These are phyloP conservation scores for Agrochola circellaris DNA, from an alignment of 2,888 invertebrate species.

Conservation along the genomic window DNA sequence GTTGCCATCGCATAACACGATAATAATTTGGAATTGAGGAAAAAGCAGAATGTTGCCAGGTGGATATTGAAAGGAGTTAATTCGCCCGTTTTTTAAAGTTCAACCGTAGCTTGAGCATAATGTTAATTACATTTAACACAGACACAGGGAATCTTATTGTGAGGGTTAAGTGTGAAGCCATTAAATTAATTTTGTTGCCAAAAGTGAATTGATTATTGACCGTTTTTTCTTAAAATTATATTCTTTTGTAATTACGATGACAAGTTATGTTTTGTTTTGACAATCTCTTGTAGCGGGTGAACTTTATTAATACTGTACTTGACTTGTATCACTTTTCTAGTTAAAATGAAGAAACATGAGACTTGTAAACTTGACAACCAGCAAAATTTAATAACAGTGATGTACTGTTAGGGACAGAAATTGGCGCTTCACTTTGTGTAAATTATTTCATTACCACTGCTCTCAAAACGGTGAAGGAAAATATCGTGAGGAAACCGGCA, in stretches of 20 bases:
- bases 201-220: constrained; percentile 50
- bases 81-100: constrained; percentile 52
- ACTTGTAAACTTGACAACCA: not conserved
- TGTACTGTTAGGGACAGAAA: too few relatives aligned
- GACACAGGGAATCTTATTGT: constrained; percentile 19
- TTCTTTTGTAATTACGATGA: constrained; percentile 23
- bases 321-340: not conserved
- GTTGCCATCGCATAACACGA: constrained; percentile 49
- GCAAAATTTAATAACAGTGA: not conserved
- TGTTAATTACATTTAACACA: constrained; percentile 45
- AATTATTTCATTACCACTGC: too few relatives aligned
- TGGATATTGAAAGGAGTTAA: constrained; percentile 32
- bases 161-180: constrained; percentile 32
- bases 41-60: constrained; percentile 30
- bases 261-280: constrained; percentile 27
- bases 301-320: not conserved
- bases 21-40: constrained; percentile 51
- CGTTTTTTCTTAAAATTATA: constrained; percentile 11
- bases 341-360: not conserved
- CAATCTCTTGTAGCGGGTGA: not conserved
- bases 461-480: too few relatives aligned
- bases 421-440: too few relatives aligned
- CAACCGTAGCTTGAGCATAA: constrained; percentile 41
- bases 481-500: too few relatives aligned
- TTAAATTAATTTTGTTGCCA: constrained; percentile 48